Evolutionary conservation across 2,797 vertebrate genomes (phyloP).

Genomic region (Sebastes alutus): DNA sequence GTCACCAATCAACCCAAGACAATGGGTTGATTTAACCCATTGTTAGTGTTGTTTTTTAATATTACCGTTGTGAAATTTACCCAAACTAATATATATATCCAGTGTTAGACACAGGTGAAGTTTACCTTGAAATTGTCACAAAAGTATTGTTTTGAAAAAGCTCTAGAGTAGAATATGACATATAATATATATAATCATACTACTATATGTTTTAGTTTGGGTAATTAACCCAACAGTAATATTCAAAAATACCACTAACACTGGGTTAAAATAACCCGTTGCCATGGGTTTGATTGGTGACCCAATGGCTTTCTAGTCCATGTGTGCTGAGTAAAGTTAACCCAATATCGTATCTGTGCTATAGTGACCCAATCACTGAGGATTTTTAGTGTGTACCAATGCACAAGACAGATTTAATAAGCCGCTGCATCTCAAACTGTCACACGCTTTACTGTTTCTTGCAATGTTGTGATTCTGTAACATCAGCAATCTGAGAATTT

Average conservation of each 20-base stretch:
- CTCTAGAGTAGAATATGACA: neutral
- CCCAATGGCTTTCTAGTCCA: neutral
- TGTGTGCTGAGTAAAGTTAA: neutral
- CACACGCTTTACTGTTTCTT: neutral
- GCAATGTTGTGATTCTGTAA: neutral
- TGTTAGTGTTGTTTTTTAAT: neutral
- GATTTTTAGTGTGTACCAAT: neutral
- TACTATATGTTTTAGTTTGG: neutral
- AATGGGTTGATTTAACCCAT: neutral
- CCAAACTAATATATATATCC: neutral
- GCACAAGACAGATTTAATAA: neutral
- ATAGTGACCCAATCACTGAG: neutral
- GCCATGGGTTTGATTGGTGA: neutral
- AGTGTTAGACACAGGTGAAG: neutral
- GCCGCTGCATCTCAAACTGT: neutral
- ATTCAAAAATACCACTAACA: no score
- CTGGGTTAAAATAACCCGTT: neutral
- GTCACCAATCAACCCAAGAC: neutral
- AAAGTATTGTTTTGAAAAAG: neutral
- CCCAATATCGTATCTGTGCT: neutral
- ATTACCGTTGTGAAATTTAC: neutral
- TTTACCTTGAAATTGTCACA: neutral
- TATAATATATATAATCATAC: neutral
- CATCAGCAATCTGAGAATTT: neutral
- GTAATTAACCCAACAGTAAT: no score